Evolutionary conservation across 2,797 vertebrate species (phyloP).

Genomic region (Lepilemur septentrionalis): DNA sequence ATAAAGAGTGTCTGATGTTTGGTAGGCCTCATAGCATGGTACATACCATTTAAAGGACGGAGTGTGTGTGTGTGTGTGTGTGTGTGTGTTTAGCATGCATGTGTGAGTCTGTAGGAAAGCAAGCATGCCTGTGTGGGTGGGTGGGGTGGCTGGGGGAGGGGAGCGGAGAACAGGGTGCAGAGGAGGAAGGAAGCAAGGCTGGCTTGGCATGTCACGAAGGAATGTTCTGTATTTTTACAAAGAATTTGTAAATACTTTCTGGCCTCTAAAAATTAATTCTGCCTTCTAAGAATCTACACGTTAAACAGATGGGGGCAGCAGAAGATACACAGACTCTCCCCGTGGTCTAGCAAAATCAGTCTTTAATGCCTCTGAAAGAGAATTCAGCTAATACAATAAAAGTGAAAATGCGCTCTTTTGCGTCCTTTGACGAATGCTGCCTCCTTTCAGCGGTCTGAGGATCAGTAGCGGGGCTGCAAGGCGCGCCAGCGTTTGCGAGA

Average conservation of each 20-base stretch:
- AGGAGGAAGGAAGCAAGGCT: constrained; percentile 47
- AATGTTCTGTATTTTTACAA: constrained; percentile 79
- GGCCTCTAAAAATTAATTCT: constrained; percentile 70
- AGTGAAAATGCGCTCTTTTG: constrained; percentile 36
- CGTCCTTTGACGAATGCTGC: background rate
- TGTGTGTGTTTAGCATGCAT: constrained; percentile 41
- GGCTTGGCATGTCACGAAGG: constrained; percentile 76
- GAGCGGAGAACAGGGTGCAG: background rate
- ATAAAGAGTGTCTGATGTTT: constrained; percentile 84
- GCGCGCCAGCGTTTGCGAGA: background rate
- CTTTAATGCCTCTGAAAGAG: constrained; percentile 66
- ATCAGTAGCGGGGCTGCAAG: constrained; percentile 63
- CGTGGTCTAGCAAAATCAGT: constrained; percentile 55
- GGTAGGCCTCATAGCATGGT: constrained; percentile 80
- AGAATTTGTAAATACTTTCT: constrained; percentile 80
- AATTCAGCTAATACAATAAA: constrained; percentile 66
- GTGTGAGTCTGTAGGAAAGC: constrained; percentile 64
- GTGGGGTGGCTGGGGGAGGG: constrained; percentile 13
- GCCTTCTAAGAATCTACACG: constrained; percentile 60
- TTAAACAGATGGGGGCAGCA: constrained; percentile 61
- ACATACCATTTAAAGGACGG: constrained; percentile 81
- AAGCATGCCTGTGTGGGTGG: constrained; percentile 42
- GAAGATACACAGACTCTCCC: constrained; percentile 27
- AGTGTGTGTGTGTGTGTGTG: background rate
- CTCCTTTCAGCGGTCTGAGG: constrained; percentile 5